A percentile compares a stretch with the other conserved stretches of the same genome.
Evolutionary conservation across 2,888 invertebrate genomes (phyloP).

Genomic region (Camptogramma bilineatum): DNA sequence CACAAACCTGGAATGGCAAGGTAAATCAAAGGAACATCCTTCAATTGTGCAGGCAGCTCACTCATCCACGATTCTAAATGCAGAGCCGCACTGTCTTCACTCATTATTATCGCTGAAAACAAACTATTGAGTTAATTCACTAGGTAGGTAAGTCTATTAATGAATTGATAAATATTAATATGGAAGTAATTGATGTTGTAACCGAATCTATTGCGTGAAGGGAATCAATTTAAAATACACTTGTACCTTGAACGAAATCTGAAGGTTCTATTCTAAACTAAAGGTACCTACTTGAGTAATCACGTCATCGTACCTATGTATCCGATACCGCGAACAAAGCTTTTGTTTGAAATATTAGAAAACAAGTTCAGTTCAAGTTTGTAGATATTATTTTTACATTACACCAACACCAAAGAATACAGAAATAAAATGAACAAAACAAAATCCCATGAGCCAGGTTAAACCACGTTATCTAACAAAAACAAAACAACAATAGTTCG

Average conservation of each 20-base stretch:
- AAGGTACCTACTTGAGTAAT: slow-evolving; percentile 6
- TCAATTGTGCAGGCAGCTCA: slow-evolving; percentile 85
- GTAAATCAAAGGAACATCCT: slow-evolving; percentile 87
- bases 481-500: not conserved
- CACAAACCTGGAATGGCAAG: slow-evolving; percentile 90
- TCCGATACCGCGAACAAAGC: not conserved
- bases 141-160: not conserved
- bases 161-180: slow-evolving; percentile 6
- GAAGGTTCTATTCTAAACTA: slow-evolving; percentile 18
- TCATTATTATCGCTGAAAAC: slow-evolving; percentile 66
- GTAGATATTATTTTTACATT: not conserved
- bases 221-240: slow-evolving; percentile 24
- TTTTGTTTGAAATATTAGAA: not conserved
- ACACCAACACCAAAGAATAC: not conserved
- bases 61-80: slow-evolving; percentile 89
- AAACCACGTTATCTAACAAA: not conserved
- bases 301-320: slow-evolving; percentile 27
- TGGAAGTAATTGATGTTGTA: slow-evolving; percentile 4
- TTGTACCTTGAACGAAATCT: slow-evolving; percentile 34
- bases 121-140: slow-evolving; percentile 1
- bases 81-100: slow-evolving; percentile 59
- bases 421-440: not conserved
- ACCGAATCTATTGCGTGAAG: slow-evolving; percentile 30
- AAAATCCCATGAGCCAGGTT: not conserved
- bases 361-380: not conserved